Evolutionary conservation across 2,113 vertebrate genomes (phyloP).

Genomic region (Tachuris rubrigastra): DNA sequence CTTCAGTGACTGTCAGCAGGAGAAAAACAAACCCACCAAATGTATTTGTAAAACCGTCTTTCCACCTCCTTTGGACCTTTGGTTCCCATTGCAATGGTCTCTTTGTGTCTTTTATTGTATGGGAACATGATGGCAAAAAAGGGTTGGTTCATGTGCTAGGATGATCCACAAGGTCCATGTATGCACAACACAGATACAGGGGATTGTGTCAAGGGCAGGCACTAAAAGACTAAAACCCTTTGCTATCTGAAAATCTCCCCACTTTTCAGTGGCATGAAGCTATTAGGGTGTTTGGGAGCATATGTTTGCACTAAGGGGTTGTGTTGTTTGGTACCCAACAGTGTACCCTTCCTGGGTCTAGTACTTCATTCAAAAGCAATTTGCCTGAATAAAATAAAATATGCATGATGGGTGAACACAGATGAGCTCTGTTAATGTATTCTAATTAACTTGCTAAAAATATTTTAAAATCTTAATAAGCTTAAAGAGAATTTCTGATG

Average conservation of each 20-base stretch:
- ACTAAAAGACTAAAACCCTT: background rate
- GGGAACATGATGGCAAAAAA: background rate
- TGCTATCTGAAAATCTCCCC: background rate
- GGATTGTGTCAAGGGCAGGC: background rate
- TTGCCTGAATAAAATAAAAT: constrained; percentile 66
- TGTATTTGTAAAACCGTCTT: background rate
- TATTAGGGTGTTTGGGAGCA: background rate
- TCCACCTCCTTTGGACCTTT: background rate
- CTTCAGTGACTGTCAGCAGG: background rate
- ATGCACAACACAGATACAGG: background rate
- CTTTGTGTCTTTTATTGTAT: background rate
- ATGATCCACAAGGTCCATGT: accelerated
- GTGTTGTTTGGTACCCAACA: constrained; percentile 18
- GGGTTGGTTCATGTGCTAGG: background rate
- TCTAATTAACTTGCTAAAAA: constrained; percentile 73
- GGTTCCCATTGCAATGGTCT: background rate
- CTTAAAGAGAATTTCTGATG: constrained; percentile 66
- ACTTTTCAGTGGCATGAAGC: background rate
- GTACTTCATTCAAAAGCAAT: constrained; percentile 64
- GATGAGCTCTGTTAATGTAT: constrained; percentile 68
- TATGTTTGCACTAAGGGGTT: background rate
- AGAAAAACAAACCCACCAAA: background rate
- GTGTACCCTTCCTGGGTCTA: background rate
- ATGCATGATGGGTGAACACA: constrained; percentile 70
- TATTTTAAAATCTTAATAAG: constrained; percentile 72